Evolutionary conservation across 2,797 vertebrate species (phyloP).

Genomic region (Anolis apletophallus): DNA sequence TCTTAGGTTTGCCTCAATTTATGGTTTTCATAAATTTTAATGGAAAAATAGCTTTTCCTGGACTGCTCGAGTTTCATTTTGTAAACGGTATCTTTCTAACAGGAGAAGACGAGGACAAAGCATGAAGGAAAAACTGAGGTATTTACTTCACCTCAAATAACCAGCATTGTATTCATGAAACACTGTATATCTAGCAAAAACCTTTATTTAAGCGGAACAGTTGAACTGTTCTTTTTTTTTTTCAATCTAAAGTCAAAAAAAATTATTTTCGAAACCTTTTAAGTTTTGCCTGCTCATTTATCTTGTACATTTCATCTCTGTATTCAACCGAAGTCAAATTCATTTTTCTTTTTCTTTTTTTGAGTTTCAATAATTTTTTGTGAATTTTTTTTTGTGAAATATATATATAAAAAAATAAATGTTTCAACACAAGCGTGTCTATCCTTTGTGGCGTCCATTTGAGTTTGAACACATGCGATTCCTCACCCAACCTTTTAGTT

Average conservation of each 20-base stretch:
- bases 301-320: conserved; percentile 80
- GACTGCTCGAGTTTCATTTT: conserved; percentile 83
- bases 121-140: conserved; percentile 80
- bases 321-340: conserved; percentile 77
- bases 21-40: conserved; percentile 85
- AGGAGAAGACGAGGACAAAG: conserved; percentile 62
- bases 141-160: conserved; percentile 79
- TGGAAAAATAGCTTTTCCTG: conserved; percentile 85
- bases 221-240: conserved; percentile 78
- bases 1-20: conserved; percentile 84
- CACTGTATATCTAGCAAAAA: conserved; percentile 82
- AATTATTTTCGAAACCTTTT: conserved; percentile 77
- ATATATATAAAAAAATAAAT: conserved; percentile 69
- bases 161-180: conserved; percentile 85
- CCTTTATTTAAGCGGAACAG: conserved; percentile 80
- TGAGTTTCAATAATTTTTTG: conserved; percentile 77
- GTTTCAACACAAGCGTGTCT: conserved; percentile 73
- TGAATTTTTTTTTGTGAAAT: conserved; percentile 74
- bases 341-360: conserved; percentile 65
- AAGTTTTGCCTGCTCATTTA: conserved; percentile 82
- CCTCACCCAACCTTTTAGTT: background rate
- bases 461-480: conserved; percentile 37
- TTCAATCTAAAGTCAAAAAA: conserved; percentile 81
- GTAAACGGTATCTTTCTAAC: conserved; percentile 85
- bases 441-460: conserved; percentile 64